phyloP scores from a whole-genome alignment of 2,888 invertebrate genomes.

The Odontothrips loti region DNA sequence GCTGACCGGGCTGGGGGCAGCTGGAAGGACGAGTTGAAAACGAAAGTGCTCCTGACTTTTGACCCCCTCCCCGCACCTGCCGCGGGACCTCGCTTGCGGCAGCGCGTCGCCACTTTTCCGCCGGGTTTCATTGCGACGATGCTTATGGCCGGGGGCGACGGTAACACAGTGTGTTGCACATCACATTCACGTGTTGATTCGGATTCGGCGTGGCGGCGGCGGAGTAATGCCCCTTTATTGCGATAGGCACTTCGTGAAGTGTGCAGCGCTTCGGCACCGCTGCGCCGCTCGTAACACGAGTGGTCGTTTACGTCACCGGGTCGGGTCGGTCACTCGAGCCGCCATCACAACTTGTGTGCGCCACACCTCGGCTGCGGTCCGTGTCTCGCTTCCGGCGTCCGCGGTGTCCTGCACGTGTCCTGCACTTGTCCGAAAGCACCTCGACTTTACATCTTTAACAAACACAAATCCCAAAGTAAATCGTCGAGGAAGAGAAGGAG shows the following conservation, averaged over 20 bases:
- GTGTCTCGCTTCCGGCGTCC: too few relatives aligned
- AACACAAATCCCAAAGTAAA: too few relatives aligned
- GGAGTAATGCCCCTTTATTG: not conserved
- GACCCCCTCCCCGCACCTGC: too few relatives aligned
- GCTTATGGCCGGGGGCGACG: not conserved
- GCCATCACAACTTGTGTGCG: not conserved
- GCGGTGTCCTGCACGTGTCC: too few relatives aligned
- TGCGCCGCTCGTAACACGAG: not conserved
- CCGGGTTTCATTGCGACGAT: not conserved
- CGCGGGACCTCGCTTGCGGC: not conserved
- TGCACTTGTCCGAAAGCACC: too few relatives aligned
- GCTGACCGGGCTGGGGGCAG: too few relatives aligned
- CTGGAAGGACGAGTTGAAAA: not conserved
- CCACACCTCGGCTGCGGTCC: not conserved
- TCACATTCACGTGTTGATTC: not conserved
- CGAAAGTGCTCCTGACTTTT: constrained; percentile 1
- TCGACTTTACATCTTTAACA: too few relatives aligned
- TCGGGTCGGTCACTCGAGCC: not conserved
- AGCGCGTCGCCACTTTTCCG: not conserved
- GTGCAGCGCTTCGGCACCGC: not conserved
- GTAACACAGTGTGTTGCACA: not conserved
- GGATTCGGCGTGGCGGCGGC: not conserved
- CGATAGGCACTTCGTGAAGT: not conserved
- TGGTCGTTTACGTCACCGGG: constrained; percentile 14
- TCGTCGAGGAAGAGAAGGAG: too few relatives aligned